phyloP scores from a whole-genome alignment of 2,888 invertebrate genomes.

The Rotaria socialis region DNA sequence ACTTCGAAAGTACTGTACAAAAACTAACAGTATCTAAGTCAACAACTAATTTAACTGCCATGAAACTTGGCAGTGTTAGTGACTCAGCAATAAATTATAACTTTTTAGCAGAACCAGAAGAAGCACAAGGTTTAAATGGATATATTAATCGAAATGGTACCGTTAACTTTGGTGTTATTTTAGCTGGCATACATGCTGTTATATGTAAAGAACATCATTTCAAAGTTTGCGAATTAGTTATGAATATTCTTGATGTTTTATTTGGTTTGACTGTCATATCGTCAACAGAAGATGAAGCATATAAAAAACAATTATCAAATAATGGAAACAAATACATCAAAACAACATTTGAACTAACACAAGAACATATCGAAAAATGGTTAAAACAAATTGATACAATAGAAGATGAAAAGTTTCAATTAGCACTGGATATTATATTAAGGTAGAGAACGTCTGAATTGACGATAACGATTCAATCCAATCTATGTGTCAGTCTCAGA shows the following conservation, averaged over 20 bases:
- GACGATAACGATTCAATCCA: no score
- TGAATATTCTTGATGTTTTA: constrained; percentile 44
- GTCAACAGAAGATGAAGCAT: background rate
- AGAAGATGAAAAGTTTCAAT: constrained; percentile 42
- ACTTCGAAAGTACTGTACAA: background rate
- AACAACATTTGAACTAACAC: background rate
- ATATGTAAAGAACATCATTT: constrained; percentile 43
- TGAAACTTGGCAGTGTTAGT: constrained; percentile 38
- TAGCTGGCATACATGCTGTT: constrained; percentile 44
- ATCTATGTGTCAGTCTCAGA: no score
- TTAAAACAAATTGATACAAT: constrained; percentile 40
- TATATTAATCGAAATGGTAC: constrained; percentile 44
- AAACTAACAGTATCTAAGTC: background rate
- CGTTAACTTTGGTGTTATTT: constrained; percentile 40
- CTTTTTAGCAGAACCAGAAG: constrained; percentile 36
- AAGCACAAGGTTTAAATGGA: constrained; percentile 38
- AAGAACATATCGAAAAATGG: background rate
- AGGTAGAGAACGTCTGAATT: background rate
- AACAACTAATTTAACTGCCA: background rate
- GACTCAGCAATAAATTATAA: constrained; percentile 42
- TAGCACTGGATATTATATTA: constrained; percentile 41
- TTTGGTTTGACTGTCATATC: constrained; percentile 41
- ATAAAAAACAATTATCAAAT: background rate
- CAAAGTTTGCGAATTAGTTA: constrained; percentile 43
- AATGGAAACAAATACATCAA: background rate